Evolutionary conservation across 37 sponge, comb jelly and placozoan species (phyloP).

Genomic region (Petrosia ficiformis): DNA sequence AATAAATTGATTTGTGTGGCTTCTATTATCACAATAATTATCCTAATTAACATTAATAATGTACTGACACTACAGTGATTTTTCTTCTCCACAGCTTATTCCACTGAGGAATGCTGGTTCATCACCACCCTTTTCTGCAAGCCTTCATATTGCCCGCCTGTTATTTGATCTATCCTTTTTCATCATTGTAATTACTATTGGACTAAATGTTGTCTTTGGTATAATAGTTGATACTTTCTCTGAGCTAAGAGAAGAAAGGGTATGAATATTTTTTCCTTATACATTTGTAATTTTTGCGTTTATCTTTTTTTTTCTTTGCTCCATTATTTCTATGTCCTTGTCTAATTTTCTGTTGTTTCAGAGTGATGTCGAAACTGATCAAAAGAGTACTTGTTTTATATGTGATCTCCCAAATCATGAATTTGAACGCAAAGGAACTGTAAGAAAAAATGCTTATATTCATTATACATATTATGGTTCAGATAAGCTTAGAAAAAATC

Average conservation of each 20-base stretch:
- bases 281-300: neutral
- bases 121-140: neutral
- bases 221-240: constrained; percentile 93
- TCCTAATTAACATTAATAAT: no score
- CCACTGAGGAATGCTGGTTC: no score
- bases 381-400: constrained; percentile 56
- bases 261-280: neutral
- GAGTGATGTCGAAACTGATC: constrained; percentile 34
- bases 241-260: constrained; percentile 80
- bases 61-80: no score
- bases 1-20: no score
- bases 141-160: neutral
- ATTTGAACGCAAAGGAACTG: constrained; percentile 57
- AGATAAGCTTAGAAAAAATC: no score
- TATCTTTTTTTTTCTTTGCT: no score
- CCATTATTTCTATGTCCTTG: no score
- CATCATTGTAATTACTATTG: constrained; percentile 86
- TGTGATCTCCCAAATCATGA: constrained; percentile 59
- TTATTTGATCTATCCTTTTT: constrained; percentile 84
- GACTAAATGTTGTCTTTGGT: constrained; percentile 90
- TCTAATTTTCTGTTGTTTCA: no score
- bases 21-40: no score
- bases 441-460: neutral
- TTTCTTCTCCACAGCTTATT: no score
- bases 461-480: no score